Conservation (phyloP, 2,113 vertebrate genomes). For the Rhineura floridana region DNA sequence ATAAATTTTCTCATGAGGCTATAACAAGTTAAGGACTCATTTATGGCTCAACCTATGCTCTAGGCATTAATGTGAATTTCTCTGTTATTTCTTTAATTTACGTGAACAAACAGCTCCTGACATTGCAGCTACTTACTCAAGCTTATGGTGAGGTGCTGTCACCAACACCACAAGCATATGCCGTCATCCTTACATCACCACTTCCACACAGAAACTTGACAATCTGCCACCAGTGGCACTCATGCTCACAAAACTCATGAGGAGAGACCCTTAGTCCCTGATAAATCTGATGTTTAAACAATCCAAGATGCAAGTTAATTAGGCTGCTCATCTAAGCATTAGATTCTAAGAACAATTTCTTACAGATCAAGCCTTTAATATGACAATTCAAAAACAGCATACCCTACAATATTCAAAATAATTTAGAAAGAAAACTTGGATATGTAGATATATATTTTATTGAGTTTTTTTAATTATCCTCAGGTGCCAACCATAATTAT, state of each 20-base stretch:
- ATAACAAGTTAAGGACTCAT: not conserved
- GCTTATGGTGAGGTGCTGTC: not conserved
- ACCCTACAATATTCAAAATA: not conserved
- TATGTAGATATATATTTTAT: not conserved
- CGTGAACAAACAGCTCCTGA: fast-evolving
- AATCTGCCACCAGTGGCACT: no score
- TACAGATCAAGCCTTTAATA: not conserved
- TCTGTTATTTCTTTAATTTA: not conserved
- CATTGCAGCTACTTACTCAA: not conserved
- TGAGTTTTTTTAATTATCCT: not conserved
- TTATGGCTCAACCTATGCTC: not conserved
- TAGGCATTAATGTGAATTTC: not conserved
- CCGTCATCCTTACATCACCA: no score
- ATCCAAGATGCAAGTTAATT: not conserved
- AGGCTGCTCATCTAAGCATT: not conserved
- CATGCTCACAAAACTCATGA: no score
- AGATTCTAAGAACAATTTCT: not conserved
- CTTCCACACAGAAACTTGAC: no score
- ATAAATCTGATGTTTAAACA: not conserved
- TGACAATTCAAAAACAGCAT: not conserved
- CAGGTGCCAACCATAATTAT: not conserved
- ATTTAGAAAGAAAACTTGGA: not conserved
- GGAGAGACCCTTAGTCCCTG: no score
- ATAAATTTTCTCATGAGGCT: not conserved
- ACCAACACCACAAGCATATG: not conserved